Base-by-base conservation (phyloP, 2,888 invertebrate species). In the Diogma glabrata region DNA sequence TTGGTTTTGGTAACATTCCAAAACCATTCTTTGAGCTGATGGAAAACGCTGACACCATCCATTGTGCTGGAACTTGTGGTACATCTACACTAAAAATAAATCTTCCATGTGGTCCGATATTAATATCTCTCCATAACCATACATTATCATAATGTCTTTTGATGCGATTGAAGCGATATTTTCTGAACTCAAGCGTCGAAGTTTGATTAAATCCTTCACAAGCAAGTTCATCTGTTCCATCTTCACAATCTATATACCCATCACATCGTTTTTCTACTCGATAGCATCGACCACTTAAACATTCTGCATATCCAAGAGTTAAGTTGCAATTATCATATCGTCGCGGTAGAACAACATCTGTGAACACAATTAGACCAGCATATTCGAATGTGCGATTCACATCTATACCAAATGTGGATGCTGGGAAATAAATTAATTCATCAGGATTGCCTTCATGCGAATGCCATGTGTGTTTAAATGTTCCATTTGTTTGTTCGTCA, bases 121-220 rank as follows among this genome's bases (percentile, higher is more conserved):
- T 92, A 49, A 90, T 82, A 70, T 94, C 94, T 55, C 84, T 82
- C 95, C 95, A 96, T 50, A 94, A 71, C 95, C 95, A 96, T 52
- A 88, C 87, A 69, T 93, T 92, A 61, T 93, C 91, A 69, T 93
- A 95, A 64, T 92, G 88, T 0, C 94, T 77, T 64, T 88, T 85
- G 53, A 93, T 81, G 53, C 91, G 79, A 70, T 89, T 94, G 67
- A 90, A 90, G 3, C 93, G 78, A 57, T 69, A 69, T 66, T 88
- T 87, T 56, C 90, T 76, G 74, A 87, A 92, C 60, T 81, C 72
- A 0, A 75, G 63, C 56, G 90, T 66, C 55, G 86, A 84, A 7
- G 84, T 84, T 30, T 73, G 74, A 58, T 83, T 82, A 54, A 79
- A 78, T 23, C 54, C 67, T 64, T 71, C 67, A 75, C 93, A 93